Conservation (phyloP, 23 tunicate genomes). For the Diplosoma virens region DNA sequence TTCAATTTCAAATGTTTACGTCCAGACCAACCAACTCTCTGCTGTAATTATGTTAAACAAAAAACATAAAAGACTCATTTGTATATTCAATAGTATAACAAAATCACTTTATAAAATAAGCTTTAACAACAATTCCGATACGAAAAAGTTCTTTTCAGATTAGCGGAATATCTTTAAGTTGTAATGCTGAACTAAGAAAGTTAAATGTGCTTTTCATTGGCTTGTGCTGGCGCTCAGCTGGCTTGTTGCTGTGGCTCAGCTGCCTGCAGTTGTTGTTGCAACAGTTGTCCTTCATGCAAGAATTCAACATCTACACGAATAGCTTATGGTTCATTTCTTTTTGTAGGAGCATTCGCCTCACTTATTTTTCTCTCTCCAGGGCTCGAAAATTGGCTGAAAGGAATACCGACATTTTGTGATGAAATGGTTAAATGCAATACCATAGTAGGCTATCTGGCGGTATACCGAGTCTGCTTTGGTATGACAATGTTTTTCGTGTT, state of each 20-base stretch:
- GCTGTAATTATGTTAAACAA: no score
- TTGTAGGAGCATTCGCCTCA: constrained; percentile 75
- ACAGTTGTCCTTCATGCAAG: constrained; percentile 87
- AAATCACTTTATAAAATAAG: no score
- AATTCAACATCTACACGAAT: constrained; percentile 89
- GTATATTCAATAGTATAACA: no score
- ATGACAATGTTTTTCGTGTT: constrained; percentile 76
- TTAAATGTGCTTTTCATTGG: no score
- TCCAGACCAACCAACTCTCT: no score
- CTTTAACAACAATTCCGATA: no score
- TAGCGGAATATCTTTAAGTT: no score
- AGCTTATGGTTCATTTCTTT: constrained; percentile 75
- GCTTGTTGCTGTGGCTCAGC: constrained; percentile 91
- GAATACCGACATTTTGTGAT: constrained; percentile 78
- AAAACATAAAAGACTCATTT: no score
- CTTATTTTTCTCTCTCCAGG: constrained; percentile 78
- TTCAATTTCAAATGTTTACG: no score
- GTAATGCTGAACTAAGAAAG: no score
- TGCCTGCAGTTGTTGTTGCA: constrained; percentile 89
- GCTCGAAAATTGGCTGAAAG: constrained; percentile 60
- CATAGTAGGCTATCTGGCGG: constrained; percentile 85
- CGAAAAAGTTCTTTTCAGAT: no score
- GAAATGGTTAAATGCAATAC: constrained; percentile 61
- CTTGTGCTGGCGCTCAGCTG: no score
- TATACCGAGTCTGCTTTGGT: constrained; percentile 91